phyloP scores from a whole-genome alignment of 2,113 vertebrate genomes.

The Nesogale talazaci region DNA sequence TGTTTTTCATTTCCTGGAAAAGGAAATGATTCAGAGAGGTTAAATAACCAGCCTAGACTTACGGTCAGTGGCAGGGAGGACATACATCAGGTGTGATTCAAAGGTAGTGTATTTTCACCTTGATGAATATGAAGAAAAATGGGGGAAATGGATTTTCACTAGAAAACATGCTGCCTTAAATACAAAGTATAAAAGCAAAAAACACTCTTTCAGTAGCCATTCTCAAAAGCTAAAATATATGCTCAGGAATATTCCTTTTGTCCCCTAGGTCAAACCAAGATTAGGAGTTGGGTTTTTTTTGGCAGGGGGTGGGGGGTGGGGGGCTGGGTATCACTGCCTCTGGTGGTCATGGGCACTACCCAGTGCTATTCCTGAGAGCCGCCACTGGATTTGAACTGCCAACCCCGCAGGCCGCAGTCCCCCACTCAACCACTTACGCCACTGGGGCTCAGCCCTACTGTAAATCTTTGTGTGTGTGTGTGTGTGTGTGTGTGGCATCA shows the following conservation, averaged over 20 bases:
- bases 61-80: neutral
- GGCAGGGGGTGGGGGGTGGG: too few species aligned
- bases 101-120: neutral
- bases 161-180: neutral
- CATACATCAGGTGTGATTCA: neutral
- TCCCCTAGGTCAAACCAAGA: constrained; percentile 14
- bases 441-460: too few species aligned
- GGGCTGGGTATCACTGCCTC: too few species aligned
- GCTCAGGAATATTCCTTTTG: constrained; percentile 12
- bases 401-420: too few species aligned
- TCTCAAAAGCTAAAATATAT: neutral
- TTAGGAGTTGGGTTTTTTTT: neutral
- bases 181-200: constrained; percentile 41
- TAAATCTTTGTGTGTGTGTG: too few species aligned
- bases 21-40: neutral
- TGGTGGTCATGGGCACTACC: too few species aligned
- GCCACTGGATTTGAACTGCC: neutral
- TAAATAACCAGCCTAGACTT: neutral
- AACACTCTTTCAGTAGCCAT: neutral
- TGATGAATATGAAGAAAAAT: constrained; percentile 45
- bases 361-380: neutral
- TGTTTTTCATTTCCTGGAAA: constrained; percentile 9
- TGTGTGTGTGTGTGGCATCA: too few species aligned
- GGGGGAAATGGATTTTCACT: neutral
- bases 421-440: too few species aligned